Base-by-base conservation (phyloP, 1,140 invertebrate species). In the Hestina assimilis region DNA sequence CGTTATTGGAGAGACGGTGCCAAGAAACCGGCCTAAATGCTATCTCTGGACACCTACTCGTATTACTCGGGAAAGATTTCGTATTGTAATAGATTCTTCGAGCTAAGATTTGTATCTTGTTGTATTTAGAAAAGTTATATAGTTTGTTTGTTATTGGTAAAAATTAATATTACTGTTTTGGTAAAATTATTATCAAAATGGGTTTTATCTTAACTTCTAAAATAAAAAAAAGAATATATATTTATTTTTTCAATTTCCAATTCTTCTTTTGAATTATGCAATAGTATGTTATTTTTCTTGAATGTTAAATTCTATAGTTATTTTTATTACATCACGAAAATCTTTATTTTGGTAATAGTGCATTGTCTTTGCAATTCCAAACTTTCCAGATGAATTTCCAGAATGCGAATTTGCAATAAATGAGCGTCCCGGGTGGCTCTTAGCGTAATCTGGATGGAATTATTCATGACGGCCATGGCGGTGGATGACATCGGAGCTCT, bases 1-100 rank as follows among this genome's bases (percentile, higher is more conserved):
- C 35, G 48, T 66, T 64, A 67, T 67, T 64, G 61, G 50, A 48
- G 46, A 42, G 55, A 28, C 55, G 38, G 28, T 65, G 63, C 66
- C 62, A 69, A 69, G 62, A 65, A 65, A 59, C 53, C 57, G 61
- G 57, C 62, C 66, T 69, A 65, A 69, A 60, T 51, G 66, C 55
- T 64, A 64, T 62, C 59, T 61, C 51, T 62, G 41, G 66, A 58
- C 53, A 59, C 45, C 64, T 50, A 31, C 47, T 21, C 40, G 51
- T 64, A 64, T 64, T 68, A 64, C 64, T 64, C 57, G 63, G 46
- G 53, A 46, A 17, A 43, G 59, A 57, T 59, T 58, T 60, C 54
- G 52, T 56, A 56, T 56, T 33, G 59, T 23, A 61, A 51, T 55
- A 43, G 45, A 47, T 47, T 28, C 28, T 23, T 19, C 1, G 29